Conservation (phyloP, 2,113 vertebrate species). For the Origma solitaria region DNA sequence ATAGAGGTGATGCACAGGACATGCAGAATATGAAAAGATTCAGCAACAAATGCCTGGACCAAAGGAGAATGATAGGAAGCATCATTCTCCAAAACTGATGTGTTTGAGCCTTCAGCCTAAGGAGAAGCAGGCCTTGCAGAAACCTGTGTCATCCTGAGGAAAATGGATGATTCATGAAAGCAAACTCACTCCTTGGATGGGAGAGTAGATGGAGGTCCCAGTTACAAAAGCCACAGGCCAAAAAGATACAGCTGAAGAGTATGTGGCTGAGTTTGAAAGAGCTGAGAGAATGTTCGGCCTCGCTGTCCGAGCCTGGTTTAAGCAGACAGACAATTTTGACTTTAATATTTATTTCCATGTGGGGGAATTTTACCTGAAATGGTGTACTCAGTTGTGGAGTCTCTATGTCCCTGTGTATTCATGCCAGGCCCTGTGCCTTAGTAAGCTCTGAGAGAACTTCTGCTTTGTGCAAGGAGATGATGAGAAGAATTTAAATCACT, state of each 20-base stretch:
- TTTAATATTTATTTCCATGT: background rate
- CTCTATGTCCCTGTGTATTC: background rate
- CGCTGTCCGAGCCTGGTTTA: background rate
- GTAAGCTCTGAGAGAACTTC: background rate
- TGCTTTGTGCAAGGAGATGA: too few relatives aligned
- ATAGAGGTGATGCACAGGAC: background rate
- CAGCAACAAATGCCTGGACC: background rate
- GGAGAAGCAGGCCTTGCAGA: background rate
- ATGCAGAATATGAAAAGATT: background rate
- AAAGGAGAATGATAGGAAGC: background rate
- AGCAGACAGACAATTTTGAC: background rate
- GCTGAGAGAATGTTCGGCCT: background rate
- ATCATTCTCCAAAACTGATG: background rate
- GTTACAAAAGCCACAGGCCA: background rate
- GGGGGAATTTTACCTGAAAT: background rate
- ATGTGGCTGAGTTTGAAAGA: fast-evolving
- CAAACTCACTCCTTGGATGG: background rate
- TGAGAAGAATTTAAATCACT: background rate
- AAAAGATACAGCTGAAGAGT: background rate
- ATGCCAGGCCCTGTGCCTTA: background rate
- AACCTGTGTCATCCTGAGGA: background rate
- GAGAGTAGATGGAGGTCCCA: background rate
- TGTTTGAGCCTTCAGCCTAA: background rate
- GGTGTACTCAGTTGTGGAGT: background rate
- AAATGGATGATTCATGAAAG: background rate